Evolutionary conservation across 2,797 vertebrate species (phyloP), one percentile per base, ranked within the genome.

Genomic region (Lepilemur ruficaudatus): DNA sequence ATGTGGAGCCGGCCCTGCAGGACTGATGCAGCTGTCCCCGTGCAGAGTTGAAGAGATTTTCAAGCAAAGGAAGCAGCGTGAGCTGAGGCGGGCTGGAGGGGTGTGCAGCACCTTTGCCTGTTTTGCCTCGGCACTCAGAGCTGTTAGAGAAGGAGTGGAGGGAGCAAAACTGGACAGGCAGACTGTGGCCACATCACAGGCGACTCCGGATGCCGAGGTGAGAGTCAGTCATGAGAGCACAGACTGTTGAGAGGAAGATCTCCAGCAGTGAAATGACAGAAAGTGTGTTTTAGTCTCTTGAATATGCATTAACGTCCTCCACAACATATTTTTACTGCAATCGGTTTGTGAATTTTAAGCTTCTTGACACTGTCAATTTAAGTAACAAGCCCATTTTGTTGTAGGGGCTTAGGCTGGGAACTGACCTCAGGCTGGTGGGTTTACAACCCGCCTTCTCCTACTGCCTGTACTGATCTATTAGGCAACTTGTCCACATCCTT

Each of bases 21-120:
- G 1, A 15, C 1, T 13, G 38, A 59, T 14, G 46, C 73, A n/a
- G 67, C 43, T 11, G 11, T 14, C 41, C 5, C 28, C 2, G 1
- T 84, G 15, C 15, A 14, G 6, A 67, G 55, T 38, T 1, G 32
- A 73, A 41, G 12, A n/a, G 5, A 1, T 20, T 72, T 87, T 75
- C 46, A 43, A 25, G 57, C 5, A 67, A 50, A 67, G 9, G 28
- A 28, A 20, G 23, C 1, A 5, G 43, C 14, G 5, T 2, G 52
- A 41, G 70, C 69, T 20, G 14, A 22, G 12, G 41, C 22, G 20
- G 32, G 15, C 7, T 41, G 32, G 52, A 72, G 14, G 5, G 28
- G 0, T 35, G 14, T 41, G 15, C 22, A 12, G 30, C 35, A 28
- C 10, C 7, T 28, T 50, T 2, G 0, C 50, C 25, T 52, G 14